Percentiles rank a stretch among this genome's conserved stretches.
phyloP scores from a whole-genome alignment of 2,888 invertebrate species.

The Nephrotoma guestfalica region DNA sequence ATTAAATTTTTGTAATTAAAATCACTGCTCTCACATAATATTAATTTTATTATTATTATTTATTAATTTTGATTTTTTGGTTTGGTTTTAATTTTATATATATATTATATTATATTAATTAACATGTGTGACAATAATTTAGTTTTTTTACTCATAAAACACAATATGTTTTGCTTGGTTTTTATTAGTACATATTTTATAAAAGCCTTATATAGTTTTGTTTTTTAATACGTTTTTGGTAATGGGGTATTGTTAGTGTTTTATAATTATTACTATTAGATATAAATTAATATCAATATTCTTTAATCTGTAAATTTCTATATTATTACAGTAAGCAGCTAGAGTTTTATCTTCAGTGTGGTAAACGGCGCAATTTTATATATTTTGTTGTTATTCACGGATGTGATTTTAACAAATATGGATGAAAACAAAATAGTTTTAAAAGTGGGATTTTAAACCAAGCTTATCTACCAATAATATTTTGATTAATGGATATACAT shows the following conservation, averaged over 20 bases:
- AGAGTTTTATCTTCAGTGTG: not conserved
- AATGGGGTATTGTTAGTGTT: not conserved
- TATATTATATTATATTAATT: not conserved
- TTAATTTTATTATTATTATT: not conserved
- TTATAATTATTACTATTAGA: not conserved
- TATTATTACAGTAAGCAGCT: not conserved
- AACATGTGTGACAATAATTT: not conserved
- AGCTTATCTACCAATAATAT: too few species aligned
- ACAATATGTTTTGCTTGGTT: not conserved
- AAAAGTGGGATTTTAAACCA: too few species aligned
- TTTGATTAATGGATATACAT: too few species aligned
- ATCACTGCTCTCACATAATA: slow-evolving; percentile 2
- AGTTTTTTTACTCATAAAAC: not conserved
- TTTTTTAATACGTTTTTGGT: not conserved
- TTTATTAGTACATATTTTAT: not conserved
- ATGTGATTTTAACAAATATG: too few species aligned
- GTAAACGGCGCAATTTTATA: not conserved
- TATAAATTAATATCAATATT: not conserved
- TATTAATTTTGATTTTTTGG: not conserved
- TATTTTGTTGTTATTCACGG: too few species aligned
- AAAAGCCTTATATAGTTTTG: not conserved
- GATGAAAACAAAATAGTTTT: too few species aligned
- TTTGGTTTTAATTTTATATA: not conserved
- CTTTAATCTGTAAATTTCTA: not conserved
- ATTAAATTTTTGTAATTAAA: not conserved